These are phyloP conservation scores for Cataglyphis livida DNA, from an alignment of 2,888 invertebrate genomes.

Conservation along the genomic window DNA sequence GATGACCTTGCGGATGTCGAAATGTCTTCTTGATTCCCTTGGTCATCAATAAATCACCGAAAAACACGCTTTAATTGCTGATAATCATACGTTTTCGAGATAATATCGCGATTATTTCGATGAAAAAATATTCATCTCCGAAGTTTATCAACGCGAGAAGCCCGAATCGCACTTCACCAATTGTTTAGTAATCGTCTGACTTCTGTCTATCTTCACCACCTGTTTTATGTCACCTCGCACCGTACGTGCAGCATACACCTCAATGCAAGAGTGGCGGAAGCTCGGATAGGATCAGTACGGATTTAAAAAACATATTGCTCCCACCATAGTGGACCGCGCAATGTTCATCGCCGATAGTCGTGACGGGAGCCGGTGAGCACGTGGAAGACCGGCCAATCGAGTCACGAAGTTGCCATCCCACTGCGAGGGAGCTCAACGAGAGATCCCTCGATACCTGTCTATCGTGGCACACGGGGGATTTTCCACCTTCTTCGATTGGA, in stretches of 20 bases:
- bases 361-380: constrained; percentile 72
- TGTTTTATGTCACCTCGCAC: constrained; percentile 15
- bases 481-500: neutral
- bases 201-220: constrained; percentile 4
- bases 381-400: constrained; percentile 78
- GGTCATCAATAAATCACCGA: neutral
- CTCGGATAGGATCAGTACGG: constrained; percentile 67
- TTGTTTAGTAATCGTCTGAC: neutral
- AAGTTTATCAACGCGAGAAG: neutral
- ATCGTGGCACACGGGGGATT: constrained; percentile 28
- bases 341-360: constrained; percentile 51
- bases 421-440: constrained; percentile 36
- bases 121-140: neutral
- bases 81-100: neutral
- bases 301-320: constrained; percentile 79
- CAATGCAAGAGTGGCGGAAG: constrained; percentile 80
- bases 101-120: neutral
- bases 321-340: constrained; percentile 53
- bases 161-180: neutral
- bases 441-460: neutral
- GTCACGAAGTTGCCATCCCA: constrained; percentile 44
- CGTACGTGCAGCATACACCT: constrained; percentile 76
- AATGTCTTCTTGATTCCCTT: neutral
- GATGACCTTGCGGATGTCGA: neutral
- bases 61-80: neutral